phyloP scores from a whole-genome alignment of 2,113 vertebrate genomes.

The Myocastor coypus region DNA sequence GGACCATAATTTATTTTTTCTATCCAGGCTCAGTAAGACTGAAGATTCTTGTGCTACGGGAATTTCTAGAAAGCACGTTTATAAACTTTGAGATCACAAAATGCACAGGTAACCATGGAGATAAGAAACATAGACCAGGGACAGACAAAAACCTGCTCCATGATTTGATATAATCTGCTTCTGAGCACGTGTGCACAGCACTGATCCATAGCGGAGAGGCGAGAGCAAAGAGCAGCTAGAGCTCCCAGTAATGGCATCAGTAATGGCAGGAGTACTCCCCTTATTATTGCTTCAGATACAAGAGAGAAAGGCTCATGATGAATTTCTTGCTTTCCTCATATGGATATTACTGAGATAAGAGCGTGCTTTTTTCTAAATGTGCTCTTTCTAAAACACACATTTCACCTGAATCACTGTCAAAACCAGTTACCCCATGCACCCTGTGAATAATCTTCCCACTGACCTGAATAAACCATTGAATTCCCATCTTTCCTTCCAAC shows the following conservation, averaged over 20 bases:
- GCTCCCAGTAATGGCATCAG: not conserved
- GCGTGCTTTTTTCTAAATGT: conserved; percentile 19
- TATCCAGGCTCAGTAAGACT: not conserved
- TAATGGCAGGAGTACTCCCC: not conserved
- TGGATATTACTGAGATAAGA: conserved; percentile 57
- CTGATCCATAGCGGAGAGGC: not conserved
- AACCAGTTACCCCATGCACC: not conserved
- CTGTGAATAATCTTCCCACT: not conserved
- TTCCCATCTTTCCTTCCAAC: not conserved
- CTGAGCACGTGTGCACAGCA: not conserved
- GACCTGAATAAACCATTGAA: not conserved
- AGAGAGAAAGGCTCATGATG: not conserved
- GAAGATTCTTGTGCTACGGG: not conserved
- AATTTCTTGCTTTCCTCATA: conserved; percentile 40
- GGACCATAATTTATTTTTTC: not conserved
- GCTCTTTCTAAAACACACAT: not conserved
- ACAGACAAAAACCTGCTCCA: not conserved
- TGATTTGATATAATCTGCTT: not conserved
- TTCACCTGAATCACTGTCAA: not conserved
- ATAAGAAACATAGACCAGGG: not conserved
- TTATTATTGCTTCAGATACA: conserved; percentile 11
- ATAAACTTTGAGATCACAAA: conserved; percentile 29
- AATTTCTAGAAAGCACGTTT: not conserved
- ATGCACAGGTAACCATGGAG: conserved; percentile 19
- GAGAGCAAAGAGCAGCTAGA: not conserved